Base-by-base conservation (phyloP, 2,113 vertebrate species). In the Lophura nycthemera region DNA sequence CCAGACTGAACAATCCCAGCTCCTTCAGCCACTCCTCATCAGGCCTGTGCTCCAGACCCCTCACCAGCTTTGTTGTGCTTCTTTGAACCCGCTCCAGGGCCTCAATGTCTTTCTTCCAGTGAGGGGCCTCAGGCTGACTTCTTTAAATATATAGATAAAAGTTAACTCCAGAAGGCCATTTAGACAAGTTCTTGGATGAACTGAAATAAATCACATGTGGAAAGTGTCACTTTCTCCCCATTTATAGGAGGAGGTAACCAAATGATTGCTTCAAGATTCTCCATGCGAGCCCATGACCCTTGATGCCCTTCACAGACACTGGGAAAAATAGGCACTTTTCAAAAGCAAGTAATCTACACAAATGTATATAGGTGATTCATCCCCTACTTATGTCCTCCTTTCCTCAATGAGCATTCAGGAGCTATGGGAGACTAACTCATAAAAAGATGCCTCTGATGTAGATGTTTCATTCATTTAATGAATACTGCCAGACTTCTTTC, bases 111-210 rank as follows among this genome's bases (percentile, higher is more conserved):
- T 43, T 43, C 42, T 43, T 43, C 15, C 42, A 43, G 42, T 43
- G 42, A 16, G 42, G 42, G 14, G 15, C 6, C 42, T 43, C n/a
- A 59, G 30, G 20, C 24, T 12, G 42, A 32, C 15, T 5, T 81
- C 27, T 54, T 81, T 36, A 87, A 75, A 72, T 69, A 65, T 91
- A 83, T 36, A 63, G 76, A 73, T 80, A 92, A 70, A 88, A 86
- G 22, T 13, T 45, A 90, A 66, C 85, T 83, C 67, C 48, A 88
- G 42, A 73, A 90, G 27, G 59, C 29, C 89, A 30, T 82, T 89
- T 50, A 85, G 40, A 66, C 11, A 66, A 80, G 60, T 86, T 11
- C 10, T 77, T 7, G 3, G 83, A 18, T 30, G 77, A 71, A n/a
- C 8, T 89, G 72, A 30, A 66, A 83, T 92, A 80, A 92, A 76